Evolutionary conservation across 2,888 invertebrate species (phyloP), one percentile per base, ranked within the genome.

Genomic region (Hedychridium roseum): DNA sequence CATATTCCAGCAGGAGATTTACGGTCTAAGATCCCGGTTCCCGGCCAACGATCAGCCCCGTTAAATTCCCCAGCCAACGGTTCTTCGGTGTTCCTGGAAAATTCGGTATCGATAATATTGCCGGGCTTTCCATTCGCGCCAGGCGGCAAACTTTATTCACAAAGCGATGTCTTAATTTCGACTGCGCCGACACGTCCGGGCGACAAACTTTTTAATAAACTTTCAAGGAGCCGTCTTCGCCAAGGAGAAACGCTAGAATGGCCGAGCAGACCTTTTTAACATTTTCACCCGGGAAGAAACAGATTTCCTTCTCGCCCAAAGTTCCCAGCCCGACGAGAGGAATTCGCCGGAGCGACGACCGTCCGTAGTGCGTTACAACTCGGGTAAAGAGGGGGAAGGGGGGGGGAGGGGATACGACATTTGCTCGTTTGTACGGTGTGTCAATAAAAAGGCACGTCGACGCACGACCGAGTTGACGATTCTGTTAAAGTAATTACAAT

Each of bases 141-240:
- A 7, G 27, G 3, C 12, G 47, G 42, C n/a, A 44, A 43, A 43
- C 43, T 47, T 47, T 30, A 70, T 67, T 66, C 63, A 66, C 60
- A 61, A 68, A 65, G 61, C 64, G 60, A 68, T 69, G 67, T 66
- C 68, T 70, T 70, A 66, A 70, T 69, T 71, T 64, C 60, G 57
- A 64, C 54, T 54, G 53, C 45, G 37, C 41, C 35, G 49, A 43
- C 38, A 50, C 40, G 49, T 47, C 41, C 36, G 49, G 46, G 50
- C 39, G 46, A 7, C 9, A 64, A 70, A 71, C 66, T 72, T 72
- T n/a, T 72, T 66, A 69, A 70, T 70, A 70, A 70, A 70, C 66
- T 71, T 71, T 48, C 23, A 35, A 35, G 50, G n/a, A n/a, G n/a
- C n/a, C n/a, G n/a, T n/a, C n/a, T n/a, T n/a, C n/a, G n/a, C n/a